Evolutionary conservation across 2,888 invertebrate genomes (phyloP), one percentile per base, ranked within the genome.

Genomic region (Lycaena phlaeas): DNA sequence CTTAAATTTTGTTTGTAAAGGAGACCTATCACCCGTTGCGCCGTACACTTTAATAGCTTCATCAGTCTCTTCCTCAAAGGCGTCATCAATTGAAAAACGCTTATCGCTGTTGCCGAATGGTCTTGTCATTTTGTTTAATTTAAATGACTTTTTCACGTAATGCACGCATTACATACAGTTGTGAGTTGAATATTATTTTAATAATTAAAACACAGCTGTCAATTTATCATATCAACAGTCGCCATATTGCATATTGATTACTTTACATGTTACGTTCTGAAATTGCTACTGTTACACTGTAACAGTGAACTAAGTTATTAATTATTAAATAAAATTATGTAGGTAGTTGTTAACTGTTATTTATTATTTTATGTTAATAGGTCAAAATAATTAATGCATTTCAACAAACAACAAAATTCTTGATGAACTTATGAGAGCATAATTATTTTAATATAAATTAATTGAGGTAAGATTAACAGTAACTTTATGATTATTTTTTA

Each of bases 21-120:
- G 90, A 49, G 90, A 89, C 57, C 90, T 87, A 68, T 91, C 90
- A 49, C 89, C 89, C 36, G 90, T 91, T 38, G 92, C 88, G 36
- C 93, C 93, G 69, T 94, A 94, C 34, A 93, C 92, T 63, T 91
- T 89, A 57, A 48, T 48, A 36, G 50, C 50, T 42, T 93, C 93
- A 61, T 93, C 93, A 34, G 92, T 92, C 66, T 94, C 93, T 64
- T 93, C 93, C 64, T 93, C 93, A 62, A 93, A 93, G 9, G 93
- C 93, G 71, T 93, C 93, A 71, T 93, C 93, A 57, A 93, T 93
- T 38, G 92, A 92, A 76, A 93, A 93, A 52, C 90, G 84, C 64
- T 90, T 90, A 55, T 88, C 88, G 66, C 64, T 76, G 48, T 70
- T 76, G 53, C 81, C 77, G 54, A 81, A 82, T 46, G 82, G 69